Percentiles rank a stretch among this genome's conserved stretches.
phyloP scores from a whole-genome alignment of 2,113 vertebrate species.

The Cyphomyrus plagiostoma region DNA sequence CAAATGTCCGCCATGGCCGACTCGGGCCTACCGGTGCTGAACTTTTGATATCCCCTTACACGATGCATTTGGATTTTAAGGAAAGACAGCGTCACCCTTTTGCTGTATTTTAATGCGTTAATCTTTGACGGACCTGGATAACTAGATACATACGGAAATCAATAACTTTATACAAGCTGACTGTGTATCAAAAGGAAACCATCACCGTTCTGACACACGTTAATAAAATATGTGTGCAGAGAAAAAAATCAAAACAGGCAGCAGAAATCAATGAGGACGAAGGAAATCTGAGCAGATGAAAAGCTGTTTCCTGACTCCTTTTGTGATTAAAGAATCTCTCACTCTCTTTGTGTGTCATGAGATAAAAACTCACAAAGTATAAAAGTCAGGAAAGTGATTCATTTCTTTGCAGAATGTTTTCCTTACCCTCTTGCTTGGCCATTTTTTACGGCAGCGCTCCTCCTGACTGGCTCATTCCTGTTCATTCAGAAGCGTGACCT shows the following conservation, averaged over 20 bases:
- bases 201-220: conserved; percentile 12
- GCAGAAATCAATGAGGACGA: neutral
- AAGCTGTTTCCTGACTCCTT: neutral
- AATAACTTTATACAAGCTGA: conserved; percentile 21
- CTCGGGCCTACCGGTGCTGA: neutral
- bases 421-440: neutral
- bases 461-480: neutral
- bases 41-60: conserved; percentile 9
- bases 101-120: neutral
- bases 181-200: conserved; percentile 27
- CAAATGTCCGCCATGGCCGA: conserved; percentile 2
- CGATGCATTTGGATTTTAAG: neutral
- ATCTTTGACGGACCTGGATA: conserved; percentile 13
- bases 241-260: conserved; percentile 13
- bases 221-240: neutral
- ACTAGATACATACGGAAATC: neutral
- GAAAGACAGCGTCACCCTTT: neutral
- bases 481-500: neutral
- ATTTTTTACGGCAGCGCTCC: neutral
- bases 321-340: neutral
- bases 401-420: neutral
- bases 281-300: neutral
- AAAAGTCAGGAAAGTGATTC: neutral
- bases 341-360: neutral
- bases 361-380: neutral